Percentiles rank a stretch among this genome's conserved stretches.
Conservation (phyloP, 2,888 invertebrate genomes). For the Drosophila melanocephala region DNA sequence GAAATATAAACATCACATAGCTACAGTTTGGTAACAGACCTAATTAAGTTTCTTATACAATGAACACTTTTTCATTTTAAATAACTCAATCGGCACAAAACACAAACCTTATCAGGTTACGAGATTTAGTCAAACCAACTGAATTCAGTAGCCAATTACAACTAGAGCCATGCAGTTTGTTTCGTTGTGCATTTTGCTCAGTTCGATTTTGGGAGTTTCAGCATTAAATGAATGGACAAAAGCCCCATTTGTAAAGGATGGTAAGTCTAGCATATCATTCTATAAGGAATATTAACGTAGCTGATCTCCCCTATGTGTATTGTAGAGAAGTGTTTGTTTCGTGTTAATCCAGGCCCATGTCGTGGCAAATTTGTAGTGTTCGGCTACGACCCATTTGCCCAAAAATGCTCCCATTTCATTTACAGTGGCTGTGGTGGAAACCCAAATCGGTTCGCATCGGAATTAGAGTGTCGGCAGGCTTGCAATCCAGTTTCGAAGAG, state of each 20-base stretch:
- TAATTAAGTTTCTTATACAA: not conserved
- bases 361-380: not conserved
- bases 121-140: not conserved
- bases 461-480: conserved; percentile 18
- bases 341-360: conserved; percentile 41
- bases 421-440: conserved; percentile 65
- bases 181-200: not conserved
- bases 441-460: conserved; percentile 48
- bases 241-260: conserved; percentile 1
- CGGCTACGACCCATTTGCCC: conserved; percentile 39
- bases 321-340: conserved; percentile 36
- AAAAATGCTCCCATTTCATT: conserved; percentile 25
- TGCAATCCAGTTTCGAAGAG: conserved; percentile 15
- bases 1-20: conserved; percentile 3
- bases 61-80: conserved; percentile 1
- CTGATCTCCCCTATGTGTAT: not conserved
- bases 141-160: conserved; percentile 15
- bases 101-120: not conserved
- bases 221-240: not conserved
- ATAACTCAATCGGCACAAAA: not conserved
- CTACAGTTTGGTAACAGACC: not conserved
- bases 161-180: conserved; percentile 25
- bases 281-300: not conserved
- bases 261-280: conserved; percentile 3
- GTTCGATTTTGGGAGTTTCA: not conserved